These are phyloP conservation scores for Eupithecia inturbata DNA, from an alignment of 2,888 invertebrate species.

Conservation along the genomic window DNA sequence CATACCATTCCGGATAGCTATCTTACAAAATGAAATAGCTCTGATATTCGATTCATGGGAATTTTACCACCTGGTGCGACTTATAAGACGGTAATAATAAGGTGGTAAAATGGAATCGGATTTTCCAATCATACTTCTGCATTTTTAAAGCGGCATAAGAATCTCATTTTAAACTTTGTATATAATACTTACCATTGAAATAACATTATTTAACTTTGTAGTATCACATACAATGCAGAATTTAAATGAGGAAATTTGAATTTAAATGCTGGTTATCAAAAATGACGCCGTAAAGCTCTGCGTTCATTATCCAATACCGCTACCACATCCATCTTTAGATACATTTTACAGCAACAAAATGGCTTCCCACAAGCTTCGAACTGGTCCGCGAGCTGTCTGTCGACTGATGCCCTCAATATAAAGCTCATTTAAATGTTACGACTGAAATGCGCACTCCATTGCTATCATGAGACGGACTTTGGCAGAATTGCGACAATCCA, in stretches of 20 bases:
- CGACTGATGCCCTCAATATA: too few relatives aligned
- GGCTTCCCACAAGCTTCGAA: too few relatives aligned
- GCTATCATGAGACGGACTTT: too few relatives aligned
- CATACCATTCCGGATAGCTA: neutral
- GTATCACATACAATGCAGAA: neutral
- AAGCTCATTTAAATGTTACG: too few relatives aligned
- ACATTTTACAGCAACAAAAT: too few relatives aligned
- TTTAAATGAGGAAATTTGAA: neutral
- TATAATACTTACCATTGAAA: neutral
- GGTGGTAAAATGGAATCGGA: slow-evolving; percentile 3
- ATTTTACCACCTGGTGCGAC: slow-evolving; percentile 22
- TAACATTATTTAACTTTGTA: neutral
- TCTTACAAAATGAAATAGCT: neutral
- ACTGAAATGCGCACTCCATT: too few relatives aligned
- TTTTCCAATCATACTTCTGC: neutral
- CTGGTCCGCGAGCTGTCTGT: too few relatives aligned
- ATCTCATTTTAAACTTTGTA: neutral
- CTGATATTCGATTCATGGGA: slow-evolving; percentile 16
- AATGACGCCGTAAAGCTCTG: too few relatives aligned
- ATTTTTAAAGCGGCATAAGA: neutral
- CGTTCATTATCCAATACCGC: too few relatives aligned
- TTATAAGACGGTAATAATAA: neutral
- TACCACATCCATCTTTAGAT: too few relatives aligned
- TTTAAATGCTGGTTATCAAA: too few relatives aligned
- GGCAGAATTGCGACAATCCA: too few relatives aligned